A percentile compares a stretch with the other conserved stretches of the same genome.
Conservation (phyloP, 2,797 vertebrate species). For the Helicolenus hilgendorfi region DNA sequence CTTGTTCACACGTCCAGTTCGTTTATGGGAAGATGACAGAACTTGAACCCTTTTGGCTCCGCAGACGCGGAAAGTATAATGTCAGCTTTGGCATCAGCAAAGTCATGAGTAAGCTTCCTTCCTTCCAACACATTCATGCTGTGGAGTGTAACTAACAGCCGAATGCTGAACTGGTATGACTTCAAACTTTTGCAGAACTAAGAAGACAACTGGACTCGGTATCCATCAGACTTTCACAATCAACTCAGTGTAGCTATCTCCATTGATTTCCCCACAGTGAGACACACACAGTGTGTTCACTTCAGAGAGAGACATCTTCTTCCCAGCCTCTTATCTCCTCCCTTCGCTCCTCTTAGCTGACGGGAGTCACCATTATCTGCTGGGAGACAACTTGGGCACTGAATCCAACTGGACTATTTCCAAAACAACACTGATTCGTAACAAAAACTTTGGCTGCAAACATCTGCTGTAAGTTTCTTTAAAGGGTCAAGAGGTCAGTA, state of each 20-base stretch:
- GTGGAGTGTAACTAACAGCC: not conserved
- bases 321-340: slow-evolving; percentile 43
- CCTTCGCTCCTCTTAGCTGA: slow-evolving; percentile 3
- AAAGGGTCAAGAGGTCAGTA: slow-evolving; percentile 29
- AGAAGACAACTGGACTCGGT: not conserved
- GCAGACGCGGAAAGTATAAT: not conserved
- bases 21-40: not conserved
- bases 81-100: not conserved
- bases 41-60: not conserved
- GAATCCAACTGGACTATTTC: not conserved
- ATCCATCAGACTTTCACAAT: not conserved
- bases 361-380: slow-evolving; percentile 34
- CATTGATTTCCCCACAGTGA: not conserved
- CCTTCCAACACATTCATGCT: not conserved
- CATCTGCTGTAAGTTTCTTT: slow-evolving; percentile 21
- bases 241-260: not conserved
- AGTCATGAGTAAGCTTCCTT: not conserved
- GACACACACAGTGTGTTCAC: slow-evolving; percentile 4
- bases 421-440: not conserved
- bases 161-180: not conserved
- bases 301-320: slow-evolving; percentile 3
- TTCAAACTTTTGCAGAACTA: not conserved
- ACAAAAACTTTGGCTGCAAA: not conserved
- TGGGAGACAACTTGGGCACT: slow-evolving; percentile 5
- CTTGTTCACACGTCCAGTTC: not conserved